phyloP scores from a whole-genome alignment of 2,797 vertebrate species.

The Choloepus didactylus region DNA sequence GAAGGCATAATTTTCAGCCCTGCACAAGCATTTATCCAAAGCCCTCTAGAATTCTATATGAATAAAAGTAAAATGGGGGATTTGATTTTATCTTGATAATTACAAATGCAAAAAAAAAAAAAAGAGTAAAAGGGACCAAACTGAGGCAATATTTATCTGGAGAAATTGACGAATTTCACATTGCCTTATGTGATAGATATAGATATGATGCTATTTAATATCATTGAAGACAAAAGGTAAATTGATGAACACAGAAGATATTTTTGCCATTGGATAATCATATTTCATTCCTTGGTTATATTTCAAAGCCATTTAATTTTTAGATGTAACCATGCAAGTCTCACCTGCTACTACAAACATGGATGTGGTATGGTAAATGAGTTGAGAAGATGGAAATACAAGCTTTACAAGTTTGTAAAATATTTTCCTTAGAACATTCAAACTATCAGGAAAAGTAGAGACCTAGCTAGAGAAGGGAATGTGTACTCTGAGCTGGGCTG shows the following conservation, averaged over 20 bases:
- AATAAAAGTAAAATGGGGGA: slow-evolving; percentile 42
- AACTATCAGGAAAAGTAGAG: slow-evolving; percentile 29
- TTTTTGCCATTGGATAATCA: slow-evolving; percentile 39
- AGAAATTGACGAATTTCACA: slow-evolving; percentile 52
- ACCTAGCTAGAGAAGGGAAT: not conserved
- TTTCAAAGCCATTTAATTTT: slow-evolving; percentile 43
- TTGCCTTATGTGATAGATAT: slow-evolving; percentile 33
- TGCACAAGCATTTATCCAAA: slow-evolving; percentile 13
- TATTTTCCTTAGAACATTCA: not conserved
- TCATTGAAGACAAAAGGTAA: slow-evolving; percentile 21
- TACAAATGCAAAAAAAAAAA: not conserved
- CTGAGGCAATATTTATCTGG: not conserved
- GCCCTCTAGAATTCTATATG: slow-evolving; percentile 3
- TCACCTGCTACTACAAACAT: not conserved
- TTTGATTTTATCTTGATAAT: slow-evolving; percentile 55
- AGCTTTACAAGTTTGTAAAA: slow-evolving; percentile 28
- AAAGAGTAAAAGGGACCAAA: not conserved
- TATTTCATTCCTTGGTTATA: slow-evolving; percentile 40
- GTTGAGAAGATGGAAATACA: slow-evolving; percentile 47
- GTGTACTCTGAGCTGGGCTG: not conserved
- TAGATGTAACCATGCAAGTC: slow-evolving; percentile 9
- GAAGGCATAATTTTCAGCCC: not conserved
- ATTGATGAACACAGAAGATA: slow-evolving; percentile 48
- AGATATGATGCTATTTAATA: slow-evolving; percentile 44
- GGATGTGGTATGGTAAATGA: slow-evolving; percentile 7